Base-by-base conservation (phyloP, 2,888 invertebrate genomes). In the Ecliptopera silaceata region DNA sequence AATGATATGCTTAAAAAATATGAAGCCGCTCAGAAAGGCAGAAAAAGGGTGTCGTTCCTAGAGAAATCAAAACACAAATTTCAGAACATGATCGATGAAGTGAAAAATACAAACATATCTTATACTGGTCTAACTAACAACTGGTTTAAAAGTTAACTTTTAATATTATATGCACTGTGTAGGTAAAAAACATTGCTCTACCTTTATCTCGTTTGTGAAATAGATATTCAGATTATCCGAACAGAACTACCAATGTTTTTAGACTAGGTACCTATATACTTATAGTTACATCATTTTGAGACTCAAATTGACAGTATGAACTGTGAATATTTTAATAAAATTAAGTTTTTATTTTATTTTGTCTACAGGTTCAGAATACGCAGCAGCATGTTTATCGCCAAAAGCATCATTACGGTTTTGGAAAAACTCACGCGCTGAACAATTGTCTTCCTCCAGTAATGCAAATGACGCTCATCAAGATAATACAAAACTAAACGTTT, bases 1-100 rank as follows among this genome's bases (percentile, higher is more conserved):
- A 57, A 66, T 45, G 51, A 50, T 22, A 69, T 79, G 47, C 53
- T 79, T 38, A 38, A 55, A 13, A 60, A 72, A 4, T 78, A 73
- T 38, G 67, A 69, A 13, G 29, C 44, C n/a, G 45, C 50, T 12
- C 61, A 62, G 26, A 70, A 56, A 39, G 53, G 61, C 29, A 64
- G 54, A 22, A 65, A 55, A 18, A 41, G 31, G 20, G 18, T 36
- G 20, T 47, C 42, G 6, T 44, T 57, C 13, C n/a, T 43, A 4
- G 22, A 8, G 5, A 6, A 31, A 13, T 52, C 51, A 11, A 42
- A 47, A 44, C 22, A 13, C 15, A 47, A 38, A 39, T 6, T 57
- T 11, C 18, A 36, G 6, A 43, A 34, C 31, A n/a, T 52, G 3
- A 15, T 52, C 4, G 36, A 51, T 15, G 32, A 29, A 20, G 18